phyloP scores from a whole-genome alignment of 2,888 invertebrate species.

The Metacarcinus magister region DNA sequence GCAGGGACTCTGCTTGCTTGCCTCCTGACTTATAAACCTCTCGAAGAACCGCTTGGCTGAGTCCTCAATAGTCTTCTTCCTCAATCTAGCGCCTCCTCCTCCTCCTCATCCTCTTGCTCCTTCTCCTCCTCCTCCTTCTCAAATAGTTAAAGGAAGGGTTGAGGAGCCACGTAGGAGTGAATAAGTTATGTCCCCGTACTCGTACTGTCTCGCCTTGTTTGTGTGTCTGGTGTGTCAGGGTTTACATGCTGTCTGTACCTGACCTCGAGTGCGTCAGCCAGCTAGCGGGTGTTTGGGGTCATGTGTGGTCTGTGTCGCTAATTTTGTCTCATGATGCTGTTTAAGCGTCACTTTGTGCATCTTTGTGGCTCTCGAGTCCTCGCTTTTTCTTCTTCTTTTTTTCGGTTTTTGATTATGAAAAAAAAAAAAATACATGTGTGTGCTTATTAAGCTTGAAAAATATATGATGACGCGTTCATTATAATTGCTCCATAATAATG shows the following conservation, averaged over 20 bases:
- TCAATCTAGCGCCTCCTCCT: conserved; percentile 14
- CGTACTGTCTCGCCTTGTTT: not conserved
- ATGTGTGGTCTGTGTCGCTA: not conserved
- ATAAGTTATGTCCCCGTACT: too few species aligned
- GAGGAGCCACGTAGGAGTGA: not conserved
- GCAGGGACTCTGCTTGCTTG: not conserved
- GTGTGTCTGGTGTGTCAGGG: not conserved
- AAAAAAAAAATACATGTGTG: not conserved
- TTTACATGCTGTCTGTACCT: not conserved
- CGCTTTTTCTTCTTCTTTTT: not conserved
- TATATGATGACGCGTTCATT: not conserved
- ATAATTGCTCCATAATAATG: not conserved
- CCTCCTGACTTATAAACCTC: not conserved
- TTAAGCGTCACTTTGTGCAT: not conserved
- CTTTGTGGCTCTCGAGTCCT: not conserved
- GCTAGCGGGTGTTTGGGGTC: not conserved
- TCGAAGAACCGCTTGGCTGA: not conserved
- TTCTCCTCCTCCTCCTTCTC: too few species aligned
- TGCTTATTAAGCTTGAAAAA: not conserved
- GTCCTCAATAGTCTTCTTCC: conserved; percentile 30
- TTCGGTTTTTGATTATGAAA: not conserved
- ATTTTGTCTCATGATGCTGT: conserved; percentile 10
- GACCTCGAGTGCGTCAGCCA: not conserved
- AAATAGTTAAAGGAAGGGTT: not conserved
- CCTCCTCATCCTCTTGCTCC: not conserved